Percentiles rank a stretch among this genome's conserved stretches.
phyloP scores from a whole-genome alignment of 2,113 vertebrate genomes.

The Vidua macroura region DNA sequence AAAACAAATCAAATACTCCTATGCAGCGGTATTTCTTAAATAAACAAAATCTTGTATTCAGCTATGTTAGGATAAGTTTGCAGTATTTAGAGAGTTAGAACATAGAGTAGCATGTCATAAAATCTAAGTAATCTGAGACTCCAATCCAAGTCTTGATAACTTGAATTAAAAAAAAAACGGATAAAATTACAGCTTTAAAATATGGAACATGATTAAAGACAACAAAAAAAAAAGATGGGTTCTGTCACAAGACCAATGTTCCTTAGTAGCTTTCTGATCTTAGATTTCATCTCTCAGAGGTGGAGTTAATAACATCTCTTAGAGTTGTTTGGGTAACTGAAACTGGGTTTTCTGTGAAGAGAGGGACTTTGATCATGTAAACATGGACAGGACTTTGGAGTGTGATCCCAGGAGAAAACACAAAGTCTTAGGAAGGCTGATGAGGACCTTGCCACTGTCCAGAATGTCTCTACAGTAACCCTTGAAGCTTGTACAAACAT shows the following conservation, averaged over 20 bases:
- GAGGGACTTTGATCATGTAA: neutral
- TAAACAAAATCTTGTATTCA: neutral
- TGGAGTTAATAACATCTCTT: neutral
- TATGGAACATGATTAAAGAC: neutral
- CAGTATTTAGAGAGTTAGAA: neutral
- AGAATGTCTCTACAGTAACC: neutral
- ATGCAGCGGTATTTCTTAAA: neutral
- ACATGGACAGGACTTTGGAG: neutral
- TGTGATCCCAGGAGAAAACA: neutral
- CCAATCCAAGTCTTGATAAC: neutral
- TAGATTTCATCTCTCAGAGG: neutral
- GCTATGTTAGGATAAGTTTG: neutral
- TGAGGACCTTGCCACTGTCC: neutral
- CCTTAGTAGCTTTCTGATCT: neutral
- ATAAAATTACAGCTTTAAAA: neutral
- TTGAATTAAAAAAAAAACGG: neutral
- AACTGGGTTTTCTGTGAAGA: neutral
- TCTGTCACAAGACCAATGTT: neutral
- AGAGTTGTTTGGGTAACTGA: neutral
- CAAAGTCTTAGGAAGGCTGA: neutral
- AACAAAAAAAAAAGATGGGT: neutral
- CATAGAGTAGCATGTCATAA: neutral
- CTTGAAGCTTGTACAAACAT: rapidly evolving
- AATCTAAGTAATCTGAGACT: neutral
- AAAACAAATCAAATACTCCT: neutral